These are phyloP conservation scores for Aphyosemion australe DNA, from an alignment of 2,113 vertebrate genomes.

Conservation along the genomic window DNA sequence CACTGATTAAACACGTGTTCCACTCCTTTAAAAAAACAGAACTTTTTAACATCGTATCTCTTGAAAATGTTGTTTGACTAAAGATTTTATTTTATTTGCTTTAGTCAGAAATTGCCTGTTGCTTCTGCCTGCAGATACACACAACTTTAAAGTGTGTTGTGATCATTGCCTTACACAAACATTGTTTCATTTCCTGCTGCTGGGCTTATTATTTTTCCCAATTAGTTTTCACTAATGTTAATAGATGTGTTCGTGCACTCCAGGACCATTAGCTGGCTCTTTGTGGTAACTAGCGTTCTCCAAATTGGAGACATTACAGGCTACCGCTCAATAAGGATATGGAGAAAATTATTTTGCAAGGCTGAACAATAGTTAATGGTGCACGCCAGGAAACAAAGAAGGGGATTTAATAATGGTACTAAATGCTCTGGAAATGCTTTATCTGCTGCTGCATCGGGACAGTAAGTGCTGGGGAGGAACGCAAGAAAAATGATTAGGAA, in stretches of 20 bases:
- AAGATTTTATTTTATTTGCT: background rate
- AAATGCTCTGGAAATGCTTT: slow-evolving; percentile 43
- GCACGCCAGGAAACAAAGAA: slow-evolving; percentile 39
- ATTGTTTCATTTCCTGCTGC: slow-evolving; percentile 71
- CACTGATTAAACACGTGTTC: no score
- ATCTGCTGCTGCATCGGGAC: slow-evolving; percentile 24
- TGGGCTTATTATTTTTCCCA: slow-evolving; percentile 75
- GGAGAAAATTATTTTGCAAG: slow-evolving; percentile 64
- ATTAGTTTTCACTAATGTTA: slow-evolving; percentile 77
- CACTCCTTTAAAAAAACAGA: no score
- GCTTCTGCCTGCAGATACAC: slow-evolving; percentile 20
- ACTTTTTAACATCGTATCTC: no score
- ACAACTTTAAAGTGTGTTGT: slow-evolving; percentile 52
- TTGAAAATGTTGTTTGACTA: background rate
- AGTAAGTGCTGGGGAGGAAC: slow-evolving; percentile 7
- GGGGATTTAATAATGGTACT: slow-evolving; percentile 49
- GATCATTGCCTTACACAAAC: slow-evolving; percentile 59
- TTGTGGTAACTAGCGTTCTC: slow-evolving; percentile 66
- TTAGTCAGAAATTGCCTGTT: slow-evolving; percentile 13
- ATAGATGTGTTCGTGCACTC: slow-evolving; percentile 73
- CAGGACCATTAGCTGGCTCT: slow-evolving; percentile 73
- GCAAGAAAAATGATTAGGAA: slow-evolving; percentile 22
- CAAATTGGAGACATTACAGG: slow-evolving; percentile 67
- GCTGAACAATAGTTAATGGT: slow-evolving; percentile 64
- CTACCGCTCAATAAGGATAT: slow-evolving; percentile 62